These are phyloP conservation scores for Danaus melanippus DNA, from an alignment of 1,140 invertebrate species.

Conservation along the genomic window DNA sequence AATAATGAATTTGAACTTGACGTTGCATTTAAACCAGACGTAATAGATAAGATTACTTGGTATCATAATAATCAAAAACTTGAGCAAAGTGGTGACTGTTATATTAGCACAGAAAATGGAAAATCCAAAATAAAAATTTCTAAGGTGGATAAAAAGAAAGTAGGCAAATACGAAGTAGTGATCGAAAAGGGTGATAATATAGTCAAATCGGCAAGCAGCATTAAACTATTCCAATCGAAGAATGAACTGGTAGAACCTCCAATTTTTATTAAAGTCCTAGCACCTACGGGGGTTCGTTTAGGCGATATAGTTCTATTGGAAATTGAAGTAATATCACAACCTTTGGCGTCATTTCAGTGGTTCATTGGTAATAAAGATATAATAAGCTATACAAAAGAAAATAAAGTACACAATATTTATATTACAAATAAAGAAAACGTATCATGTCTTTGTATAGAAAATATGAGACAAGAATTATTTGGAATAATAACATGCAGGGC, in stretches of 20 bases:
- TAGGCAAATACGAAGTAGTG: slow-evolving; percentile 88
- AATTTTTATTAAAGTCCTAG: slow-evolving; percentile 80
- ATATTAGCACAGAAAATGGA: slow-evolving; percentile 76
- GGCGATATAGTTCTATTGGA: slow-evolving; percentile 87
- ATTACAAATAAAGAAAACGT: slow-evolving; percentile 84
- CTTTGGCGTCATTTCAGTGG: slow-evolving; percentile 90
- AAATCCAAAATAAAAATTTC: slow-evolving; percentile 80
- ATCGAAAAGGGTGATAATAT: slow-evolving; percentile 83
- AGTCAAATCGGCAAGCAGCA: slow-evolving; percentile 83
- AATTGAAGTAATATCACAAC: slow-evolving; percentile 82
- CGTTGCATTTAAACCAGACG: slow-evolving; percentile 80
- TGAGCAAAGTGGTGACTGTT: slow-evolving; percentile 76
- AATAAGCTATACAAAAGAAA: slow-evolving; percentile 53
- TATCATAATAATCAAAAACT: slow-evolving; percentile 89
- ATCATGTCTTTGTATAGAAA: slow-evolving; percentile 85
- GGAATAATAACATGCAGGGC: slow-evolving; percentile 91
- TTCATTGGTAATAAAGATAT: slow-evolving; percentile 80
- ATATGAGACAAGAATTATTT: slow-evolving; percentile 79
- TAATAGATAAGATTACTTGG: slow-evolving; percentile 87
- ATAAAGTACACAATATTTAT: slow-evolving; percentile 76
- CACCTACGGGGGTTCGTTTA: slow-evolving; percentile 79
- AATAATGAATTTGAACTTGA: slow-evolving; percentile 52
- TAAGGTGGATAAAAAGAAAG: slow-evolving; percentile 81
- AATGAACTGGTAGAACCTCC: slow-evolving; percentile 78
- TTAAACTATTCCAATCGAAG: slow-evolving; percentile 76